Evolutionary conservation across 2,888 invertebrate genomes (phyloP), one percentile per base, ranked within the genome.

Genomic region (Diadromus collaris): DNA sequence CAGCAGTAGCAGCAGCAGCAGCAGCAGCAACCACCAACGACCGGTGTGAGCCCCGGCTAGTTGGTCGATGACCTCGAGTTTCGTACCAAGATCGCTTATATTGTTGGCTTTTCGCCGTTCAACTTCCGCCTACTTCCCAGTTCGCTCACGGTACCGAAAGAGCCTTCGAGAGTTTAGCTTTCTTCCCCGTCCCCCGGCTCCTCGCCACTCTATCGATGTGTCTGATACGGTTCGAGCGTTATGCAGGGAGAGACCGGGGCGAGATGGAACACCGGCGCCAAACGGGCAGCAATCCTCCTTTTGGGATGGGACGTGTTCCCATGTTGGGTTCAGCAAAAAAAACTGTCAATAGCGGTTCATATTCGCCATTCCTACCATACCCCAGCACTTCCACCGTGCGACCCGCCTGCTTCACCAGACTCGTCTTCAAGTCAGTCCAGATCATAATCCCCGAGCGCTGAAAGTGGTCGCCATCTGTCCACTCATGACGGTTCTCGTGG

Each of bases 11-110:
- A n/a, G 34, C 63, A 32, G 32, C 61, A 51, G 65, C 44, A 41
- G 60, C 38, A 24, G 44, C 65, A 10, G 24, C 32, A 41, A 41
- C 41, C 67, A 61, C 60, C 51, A 38, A 73, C 65, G 44, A 41
- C 68, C 68, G 63, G 34, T 38, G 65, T 27, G 60, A 61, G 38
- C 63, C 51, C 29, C 19, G n/a, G 32, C 77, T 68, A 63, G 44
- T 32, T 73, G 80, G 77, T 77, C 80, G 71, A 80, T 73, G 74
- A 80, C 77, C 80, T 71, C 70, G 27, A 60, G 65, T 65, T 73
- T 73, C 69, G 48, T 51, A 71, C 44, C 70, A 73, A 60, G 67
- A 76, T 67, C 70, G 70, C 61, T 77, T 74, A 77, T 80, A 80
- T 74, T 41, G 80, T 80, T 74, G 74, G 73, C 61, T 74, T 74